Evolutionary conservation across 2,797 vertebrate species (phyloP), one percentile per base, ranked within the genome.

Genomic region (Malurus leucopterus): DNA sequence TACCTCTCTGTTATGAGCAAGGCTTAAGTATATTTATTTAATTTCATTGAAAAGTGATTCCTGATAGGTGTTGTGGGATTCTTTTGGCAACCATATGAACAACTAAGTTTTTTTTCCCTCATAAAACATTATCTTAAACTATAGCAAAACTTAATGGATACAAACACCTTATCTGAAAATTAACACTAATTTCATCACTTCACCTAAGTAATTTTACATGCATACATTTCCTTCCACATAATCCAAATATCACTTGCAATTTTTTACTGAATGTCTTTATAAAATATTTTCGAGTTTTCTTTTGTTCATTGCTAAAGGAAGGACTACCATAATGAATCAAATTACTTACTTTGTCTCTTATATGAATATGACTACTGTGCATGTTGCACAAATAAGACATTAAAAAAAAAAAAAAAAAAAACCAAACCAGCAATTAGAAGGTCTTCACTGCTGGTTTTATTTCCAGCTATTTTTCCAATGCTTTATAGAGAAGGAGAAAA

Each of bases 11-110:
- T 74, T 91, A 68, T 50, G 72, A 87, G 50, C 43, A 91, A 90
- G 38, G 71, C 46, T 92, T 92, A 91, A 96, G 82, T 88, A 38
- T 38, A 83, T 89, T 95, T 93, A 84, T 96, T 96, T 90, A 90
- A 91, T 49, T 82, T 15, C n/a, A 84, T 29, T 72, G 65, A 85
- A 88, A 85, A 55, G 47, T 21, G 90, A 92, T 92, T 93, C 58
- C 41, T 90, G 49, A 72, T 89, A 82, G 65, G 2, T 29, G 86
- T 65, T 92, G 44, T 78, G 34, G 11, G 38, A 74, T 92, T 83
- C 11, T 85, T 88, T 84, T 72, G 76, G 77, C 36, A 95, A 81
- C 46, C 47, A 62, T 44, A 50, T 22, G 74, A 95, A 55, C 75
- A 89, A 70, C 61, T 43, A 41, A 4, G 11, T 43, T 18, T 61